Evolutionary conservation across 2,888 invertebrate species (phyloP).

Genomic region (Biston stratarius): DNA sequence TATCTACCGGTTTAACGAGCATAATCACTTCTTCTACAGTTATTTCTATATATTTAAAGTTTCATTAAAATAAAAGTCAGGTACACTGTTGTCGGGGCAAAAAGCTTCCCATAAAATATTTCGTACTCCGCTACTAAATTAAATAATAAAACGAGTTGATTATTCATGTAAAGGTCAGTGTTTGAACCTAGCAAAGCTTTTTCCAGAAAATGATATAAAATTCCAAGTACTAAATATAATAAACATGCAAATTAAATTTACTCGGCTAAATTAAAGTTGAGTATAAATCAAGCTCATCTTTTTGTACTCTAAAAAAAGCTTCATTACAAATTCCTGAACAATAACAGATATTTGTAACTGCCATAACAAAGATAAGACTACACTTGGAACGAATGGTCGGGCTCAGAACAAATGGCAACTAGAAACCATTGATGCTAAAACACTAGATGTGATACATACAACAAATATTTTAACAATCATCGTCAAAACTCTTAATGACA

Average conservation of each 20-base stretch:
- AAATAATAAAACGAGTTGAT: too few species aligned
- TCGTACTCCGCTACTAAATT: too few species aligned
- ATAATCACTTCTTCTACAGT: too few species aligned
- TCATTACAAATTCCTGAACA: conserved; percentile 20
- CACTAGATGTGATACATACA: neutral
- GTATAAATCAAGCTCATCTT: conserved; percentile 11
- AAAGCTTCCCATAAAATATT: too few species aligned
- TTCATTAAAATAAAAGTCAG: neutral
- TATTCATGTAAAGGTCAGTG: too few species aligned
- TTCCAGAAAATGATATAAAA: neutral
- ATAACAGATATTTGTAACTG: conserved; percentile 25
- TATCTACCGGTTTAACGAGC: too few species aligned
- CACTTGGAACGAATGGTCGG: conserved; percentile 13
- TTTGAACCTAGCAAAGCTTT: too few species aligned
- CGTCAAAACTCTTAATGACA: too few species aligned
- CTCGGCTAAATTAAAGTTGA: conserved; percentile 12
- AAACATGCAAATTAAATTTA: conserved; percentile 16
- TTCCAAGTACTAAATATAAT: neutral
- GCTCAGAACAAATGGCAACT: conserved; percentile 12
- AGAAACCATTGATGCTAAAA: neutral
- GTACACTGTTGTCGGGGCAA: too few species aligned
- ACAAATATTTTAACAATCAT: too few species aligned
- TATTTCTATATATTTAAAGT: neutral
- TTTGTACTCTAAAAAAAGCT: conserved; percentile 1
- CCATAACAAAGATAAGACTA: conserved; percentile 24